phyloP scores from a whole-genome alignment of 2,797 vertebrate species.

The Phaenicophaeus curvirostris region DNA sequence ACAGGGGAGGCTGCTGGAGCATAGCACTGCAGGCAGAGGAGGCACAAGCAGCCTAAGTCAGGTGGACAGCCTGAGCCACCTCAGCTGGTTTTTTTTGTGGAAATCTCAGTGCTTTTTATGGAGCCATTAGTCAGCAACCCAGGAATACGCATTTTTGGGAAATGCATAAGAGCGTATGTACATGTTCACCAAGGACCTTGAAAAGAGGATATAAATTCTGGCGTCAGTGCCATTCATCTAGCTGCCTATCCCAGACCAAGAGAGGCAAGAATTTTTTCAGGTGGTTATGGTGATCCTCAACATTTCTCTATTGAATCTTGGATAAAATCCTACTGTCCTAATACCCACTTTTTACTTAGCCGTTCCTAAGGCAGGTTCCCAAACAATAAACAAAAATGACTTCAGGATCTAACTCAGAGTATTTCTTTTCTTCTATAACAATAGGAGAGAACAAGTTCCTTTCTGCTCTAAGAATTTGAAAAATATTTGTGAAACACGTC shows the following conservation, averaged over 20 bases:
- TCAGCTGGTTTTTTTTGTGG: background rate
- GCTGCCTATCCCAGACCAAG: background rate
- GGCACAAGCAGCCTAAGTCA: fast-evolving
- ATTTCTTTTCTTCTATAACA: background rate
- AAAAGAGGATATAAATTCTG: background rate
- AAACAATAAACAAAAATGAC: background rate
- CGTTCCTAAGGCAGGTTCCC: background rate
- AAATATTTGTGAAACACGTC: background rate
- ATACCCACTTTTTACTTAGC: background rate
- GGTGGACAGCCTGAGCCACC: background rate
- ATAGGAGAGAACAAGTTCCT: background rate
- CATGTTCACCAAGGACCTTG: background rate
- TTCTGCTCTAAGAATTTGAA: background rate
- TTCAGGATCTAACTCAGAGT: background rate
- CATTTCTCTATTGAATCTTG: background rate
- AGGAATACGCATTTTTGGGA: background rate
- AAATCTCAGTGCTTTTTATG: background rate
- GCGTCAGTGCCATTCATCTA: background rate
- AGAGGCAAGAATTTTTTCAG: background rate
- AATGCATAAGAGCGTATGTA: fast-evolving
- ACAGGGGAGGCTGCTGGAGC: background rate
- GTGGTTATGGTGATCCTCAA: background rate
- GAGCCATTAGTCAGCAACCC: background rate
- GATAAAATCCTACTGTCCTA: background rate
- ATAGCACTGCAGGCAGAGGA: fast-evolving